Conservation (phyloP, 2,113 vertebrate species). For the Alexandromys fortis region DNA sequence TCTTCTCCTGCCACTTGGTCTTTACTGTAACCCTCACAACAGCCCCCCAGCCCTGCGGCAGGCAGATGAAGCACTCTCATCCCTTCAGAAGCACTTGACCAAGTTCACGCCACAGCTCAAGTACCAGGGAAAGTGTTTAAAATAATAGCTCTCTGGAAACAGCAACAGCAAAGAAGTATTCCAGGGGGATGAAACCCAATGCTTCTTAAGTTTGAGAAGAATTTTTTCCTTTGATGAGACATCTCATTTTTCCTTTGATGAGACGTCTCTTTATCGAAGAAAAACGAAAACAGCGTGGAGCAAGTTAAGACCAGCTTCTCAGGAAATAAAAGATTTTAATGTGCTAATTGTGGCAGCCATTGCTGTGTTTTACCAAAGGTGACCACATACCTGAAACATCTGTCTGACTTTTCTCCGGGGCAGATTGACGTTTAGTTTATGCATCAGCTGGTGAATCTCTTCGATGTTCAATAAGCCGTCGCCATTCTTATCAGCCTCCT, state of each 20-base stretch:
- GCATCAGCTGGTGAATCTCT: conserved; percentile 97
- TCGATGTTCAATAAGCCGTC: conserved; percentile 97
- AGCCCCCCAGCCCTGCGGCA: neutral
- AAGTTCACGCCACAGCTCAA: neutral
- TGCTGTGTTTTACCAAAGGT: neutral
- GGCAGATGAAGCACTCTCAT: neutral
- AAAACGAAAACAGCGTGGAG: neutral
- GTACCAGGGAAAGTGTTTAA: conserved; percentile 12
- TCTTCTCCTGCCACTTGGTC: neutral
- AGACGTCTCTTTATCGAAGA: conserved; percentile 19
- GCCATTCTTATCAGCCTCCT: conserved; percentile 98
- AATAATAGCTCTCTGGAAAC: neutral
- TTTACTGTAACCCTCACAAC: neutral
- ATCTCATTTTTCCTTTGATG: neutral
- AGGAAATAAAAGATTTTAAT: neutral
- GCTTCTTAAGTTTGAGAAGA: neutral
- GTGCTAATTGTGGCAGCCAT: neutral
- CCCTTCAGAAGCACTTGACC: neutral
- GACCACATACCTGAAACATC: conserved; percentile 95
- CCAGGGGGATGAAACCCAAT: neutral
- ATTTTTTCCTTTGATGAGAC: neutral
- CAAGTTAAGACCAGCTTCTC: neutral
- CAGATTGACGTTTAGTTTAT: conserved; percentile 98
- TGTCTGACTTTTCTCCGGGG: conserved; percentile 97
- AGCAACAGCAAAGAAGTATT: neutral